phyloP scores from a whole-genome alignment of 2,888 invertebrate genomes.

The Drosophila heteroneura region DNA sequence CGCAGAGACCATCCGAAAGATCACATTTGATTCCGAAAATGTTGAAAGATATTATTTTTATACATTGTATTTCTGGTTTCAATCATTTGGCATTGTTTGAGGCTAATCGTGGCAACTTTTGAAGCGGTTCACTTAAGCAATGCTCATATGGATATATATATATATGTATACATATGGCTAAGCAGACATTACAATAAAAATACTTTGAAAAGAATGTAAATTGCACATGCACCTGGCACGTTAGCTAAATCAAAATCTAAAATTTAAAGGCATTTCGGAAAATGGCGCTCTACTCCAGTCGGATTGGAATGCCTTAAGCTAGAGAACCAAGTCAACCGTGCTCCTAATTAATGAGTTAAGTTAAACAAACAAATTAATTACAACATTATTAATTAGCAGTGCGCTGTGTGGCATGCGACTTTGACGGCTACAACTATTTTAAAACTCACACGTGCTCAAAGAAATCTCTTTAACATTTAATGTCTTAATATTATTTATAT shows the following conservation, averaged over 20 bases:
- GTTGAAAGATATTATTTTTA: constrained; percentile 23
- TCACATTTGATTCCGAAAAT: constrained; percentile 23
- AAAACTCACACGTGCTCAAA: constrained; percentile 10
- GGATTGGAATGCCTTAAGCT: constrained; percentile 10
- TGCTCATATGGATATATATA: background rate
- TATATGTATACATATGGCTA: too few species aligned
- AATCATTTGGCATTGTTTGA: constrained; percentile 20
- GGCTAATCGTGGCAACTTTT: constrained; percentile 18
- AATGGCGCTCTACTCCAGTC: constrained; percentile 35
- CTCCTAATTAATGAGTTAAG: constrained; percentile 60
- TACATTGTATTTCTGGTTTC: constrained; percentile 23
- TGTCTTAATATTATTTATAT: background rate
- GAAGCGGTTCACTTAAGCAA: constrained; percentile 10
- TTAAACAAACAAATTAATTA: constrained; percentile 59
- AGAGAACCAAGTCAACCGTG: constrained; percentile 53
- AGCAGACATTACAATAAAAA: background rate
- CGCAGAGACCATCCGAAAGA: constrained; percentile 14
- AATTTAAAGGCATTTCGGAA: constrained; percentile 39
- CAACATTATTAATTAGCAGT: constrained; percentile 59
- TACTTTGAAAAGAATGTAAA: constrained; percentile 7
- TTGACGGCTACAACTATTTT: constrained; percentile 43
- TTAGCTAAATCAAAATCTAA: constrained; percentile 37
- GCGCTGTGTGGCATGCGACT: constrained; percentile 57
- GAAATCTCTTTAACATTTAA: background rate
- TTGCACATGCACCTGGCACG: constrained; percentile 9